Evolutionary conservation across 2,797 vertebrate genomes (phyloP), one percentile per base, ranked within the genome.

Genomic region (Pseudomugil gertrudae): DNA sequence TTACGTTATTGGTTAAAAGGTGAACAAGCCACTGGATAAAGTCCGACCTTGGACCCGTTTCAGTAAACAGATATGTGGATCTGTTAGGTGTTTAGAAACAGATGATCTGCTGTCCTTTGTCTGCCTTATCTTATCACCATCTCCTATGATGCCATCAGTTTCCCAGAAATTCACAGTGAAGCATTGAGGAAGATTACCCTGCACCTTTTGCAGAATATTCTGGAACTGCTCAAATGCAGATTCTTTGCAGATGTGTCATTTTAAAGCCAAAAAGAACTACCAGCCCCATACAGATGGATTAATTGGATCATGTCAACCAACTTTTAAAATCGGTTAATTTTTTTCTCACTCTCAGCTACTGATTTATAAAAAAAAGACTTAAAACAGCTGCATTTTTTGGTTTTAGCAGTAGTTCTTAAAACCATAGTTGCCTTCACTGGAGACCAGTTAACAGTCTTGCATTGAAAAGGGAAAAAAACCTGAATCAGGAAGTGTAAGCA

Each of bases 71-170:
- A 47, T 63, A 27, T 62, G 53, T 33, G 65, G 62, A 74, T 69
- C 52, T 65, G 32, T 77, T 59, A 17, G 57, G 61, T 69, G 50
- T 66, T 51, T 36, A 59, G 27, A 43, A 84, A 38, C 62, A 48
- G 64, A 75, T 72, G 38, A 84, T 75, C 69, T 55, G 51, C 10
- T 63, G 45, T 57, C 43, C 67, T 35, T 57, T 21, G 66, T n/a
- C 36, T n/a, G 48, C 29, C 54, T 57, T 30, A 9, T 81, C 66
- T 79, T 67, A 72, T 78, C 73, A 80, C 29, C 26, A 55, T 53
- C 61, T 74, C 63, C 21, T 50, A 32, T 63, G 70, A 65, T 62
- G 55, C 33, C 66, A 74, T 83, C 69, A 73, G 45, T 40, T 63
- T 1, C 29, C 14, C 58, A 23, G 54, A 61, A 76, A 63, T 66